phyloP scores from a whole-genome alignment of 64 coral and sea anemone genomes.

The Hydrozoanthus tunicans region DNA sequence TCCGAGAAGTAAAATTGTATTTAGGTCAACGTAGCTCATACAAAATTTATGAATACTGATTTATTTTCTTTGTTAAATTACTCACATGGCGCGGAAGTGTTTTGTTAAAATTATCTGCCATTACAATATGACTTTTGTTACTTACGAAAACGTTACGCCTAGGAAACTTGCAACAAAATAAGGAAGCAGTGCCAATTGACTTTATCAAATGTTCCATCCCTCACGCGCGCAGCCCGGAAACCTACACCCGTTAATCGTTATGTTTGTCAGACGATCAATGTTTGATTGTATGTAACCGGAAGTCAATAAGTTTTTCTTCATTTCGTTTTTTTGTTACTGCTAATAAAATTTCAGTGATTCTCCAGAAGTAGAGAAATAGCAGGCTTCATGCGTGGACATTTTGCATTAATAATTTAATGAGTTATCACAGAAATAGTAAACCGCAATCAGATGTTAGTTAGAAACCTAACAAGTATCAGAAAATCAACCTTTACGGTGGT shows the following conservation, averaged over 20 bases:
- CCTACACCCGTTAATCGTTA: no score
- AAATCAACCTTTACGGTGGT: background rate
- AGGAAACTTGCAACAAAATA: background rate
- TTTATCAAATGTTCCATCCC: background rate
- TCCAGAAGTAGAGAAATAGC: background rate
- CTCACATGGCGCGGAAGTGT: background rate
- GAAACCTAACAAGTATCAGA: conserved; percentile 14
- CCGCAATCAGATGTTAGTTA: conserved; percentile 29
- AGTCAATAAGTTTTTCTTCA: background rate
- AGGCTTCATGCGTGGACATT: conserved; percentile 11
- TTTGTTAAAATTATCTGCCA: background rate
- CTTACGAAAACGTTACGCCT: background rate
- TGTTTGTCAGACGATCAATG: no score
- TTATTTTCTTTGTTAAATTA: background rate
- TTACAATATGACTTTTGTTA: background rate
- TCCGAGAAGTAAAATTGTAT: background rate
- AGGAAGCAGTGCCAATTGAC: background rate
- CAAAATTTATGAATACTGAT: conserved; percentile 12
- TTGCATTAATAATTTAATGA: conserved; percentile 43
- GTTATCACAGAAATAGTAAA: conserved; percentile 21
- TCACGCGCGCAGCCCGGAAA: background rate
- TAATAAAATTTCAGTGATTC: background rate
- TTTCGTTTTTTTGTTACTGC: background rate
- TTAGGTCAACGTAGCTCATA: background rate
- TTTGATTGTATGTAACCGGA: no score